These are phyloP conservation scores for Brienomyrus longianalis DNA, from an alignment of 2,113 vertebrate species.

Conservation along the genomic window DNA sequence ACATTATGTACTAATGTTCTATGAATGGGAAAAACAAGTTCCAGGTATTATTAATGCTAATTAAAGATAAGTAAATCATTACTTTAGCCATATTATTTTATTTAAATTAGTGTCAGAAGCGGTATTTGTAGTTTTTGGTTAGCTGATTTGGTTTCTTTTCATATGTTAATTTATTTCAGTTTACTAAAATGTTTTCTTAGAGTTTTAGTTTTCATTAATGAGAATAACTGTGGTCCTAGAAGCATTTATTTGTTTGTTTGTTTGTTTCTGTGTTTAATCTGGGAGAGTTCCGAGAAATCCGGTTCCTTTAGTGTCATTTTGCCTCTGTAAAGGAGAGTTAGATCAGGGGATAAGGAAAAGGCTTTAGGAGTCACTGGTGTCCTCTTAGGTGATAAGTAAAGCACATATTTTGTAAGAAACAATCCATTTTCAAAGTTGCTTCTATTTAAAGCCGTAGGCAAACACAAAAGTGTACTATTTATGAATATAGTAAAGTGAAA, in stretches of 20 bases:
- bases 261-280: constrained; percentile 46
- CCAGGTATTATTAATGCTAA: neutral
- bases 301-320: constrained; percentile 66
- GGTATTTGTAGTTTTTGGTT: neutral
- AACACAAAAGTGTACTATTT: neutral
- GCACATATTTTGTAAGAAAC: constrained; percentile 26
- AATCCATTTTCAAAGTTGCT: neutral
- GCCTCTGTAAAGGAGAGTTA: constrained; percentile 34
- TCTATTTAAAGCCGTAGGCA: neutral
- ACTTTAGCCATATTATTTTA: neutral
- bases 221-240: constrained; percentile 39
- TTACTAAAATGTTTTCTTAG: neutral
- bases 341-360: constrained; percentile 21
- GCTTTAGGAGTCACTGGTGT: constrained; percentile 39
- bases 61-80: neutral
- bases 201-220: neutral
- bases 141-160: neutral
- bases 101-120: neutral
- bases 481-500: neutral
- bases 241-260: constrained; percentile 48
- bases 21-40: neutral
- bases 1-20: neutral
- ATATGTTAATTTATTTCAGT: neutral
- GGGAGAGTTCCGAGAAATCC: constrained; percentile 60
- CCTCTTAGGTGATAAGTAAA: constrained; percentile 15